A percentile compares a stretch with the other conserved stretches of the same genome.
These are phyloP conservation scores for Myocastor coypus DNA, from an alignment of 2,113 vertebrate genomes.

Conservation along the genomic window DNA sequence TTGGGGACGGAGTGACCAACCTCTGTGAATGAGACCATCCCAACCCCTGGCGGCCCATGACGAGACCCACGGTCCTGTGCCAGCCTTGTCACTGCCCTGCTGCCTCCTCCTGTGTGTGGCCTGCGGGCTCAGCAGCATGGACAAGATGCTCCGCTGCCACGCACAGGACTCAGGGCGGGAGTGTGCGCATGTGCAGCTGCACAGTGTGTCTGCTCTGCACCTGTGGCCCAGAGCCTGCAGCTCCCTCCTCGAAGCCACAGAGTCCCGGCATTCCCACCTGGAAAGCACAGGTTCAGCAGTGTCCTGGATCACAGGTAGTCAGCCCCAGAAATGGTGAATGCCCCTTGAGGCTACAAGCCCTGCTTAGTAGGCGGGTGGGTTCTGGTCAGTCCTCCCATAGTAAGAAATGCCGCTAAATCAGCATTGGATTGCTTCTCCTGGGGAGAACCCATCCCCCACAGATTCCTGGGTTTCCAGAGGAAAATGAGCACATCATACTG, in stretches of 20 bases:
- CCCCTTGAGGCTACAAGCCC: neutral
- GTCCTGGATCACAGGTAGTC: no score
- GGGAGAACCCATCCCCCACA: neutral
- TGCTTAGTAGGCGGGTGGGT: neutral
- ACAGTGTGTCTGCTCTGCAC: no score
- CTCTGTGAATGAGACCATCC: neutral
- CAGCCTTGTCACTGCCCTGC: neutral
- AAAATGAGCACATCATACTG: neutral
- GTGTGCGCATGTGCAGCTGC: neutral
- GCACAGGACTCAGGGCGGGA: neutral
- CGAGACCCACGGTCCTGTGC: neutral
- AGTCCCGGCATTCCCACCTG: neutral
- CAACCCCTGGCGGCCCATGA: neutral
- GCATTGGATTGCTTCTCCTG: neutral
- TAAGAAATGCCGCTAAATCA: no score
- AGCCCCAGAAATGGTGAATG: neutral
- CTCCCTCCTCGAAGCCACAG: neutral
- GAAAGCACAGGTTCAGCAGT: neutral
- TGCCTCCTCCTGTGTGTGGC: neutral
- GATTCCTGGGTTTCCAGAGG: neutral
- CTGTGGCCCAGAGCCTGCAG: neutral
- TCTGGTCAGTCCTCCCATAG: neutral
- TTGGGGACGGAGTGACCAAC: neutral
- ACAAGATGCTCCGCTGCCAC: fast-evolving
- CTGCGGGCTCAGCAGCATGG: fast-evolving